phyloP scores from a whole-genome alignment of 35 echinoderm and acorn worm genomes.

The Chiridota heheva region DNA sequence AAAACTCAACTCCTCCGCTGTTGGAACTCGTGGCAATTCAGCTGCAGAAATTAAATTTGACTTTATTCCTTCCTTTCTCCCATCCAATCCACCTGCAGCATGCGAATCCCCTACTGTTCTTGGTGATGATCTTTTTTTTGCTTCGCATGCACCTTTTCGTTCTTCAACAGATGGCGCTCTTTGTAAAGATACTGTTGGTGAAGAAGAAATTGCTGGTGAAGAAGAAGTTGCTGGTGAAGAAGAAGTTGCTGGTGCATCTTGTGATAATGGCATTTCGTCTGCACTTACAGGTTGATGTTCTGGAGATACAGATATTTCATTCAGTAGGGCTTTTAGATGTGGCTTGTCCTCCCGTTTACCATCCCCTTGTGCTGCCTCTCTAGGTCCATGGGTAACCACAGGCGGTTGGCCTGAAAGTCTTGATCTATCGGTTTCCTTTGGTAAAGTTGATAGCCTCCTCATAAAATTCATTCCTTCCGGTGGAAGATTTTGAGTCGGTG shows the following conservation, averaged over 20 bases:
- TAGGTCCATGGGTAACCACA: too few relatives aligned
- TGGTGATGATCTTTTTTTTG: constrained; percentile 26
- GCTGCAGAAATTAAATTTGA: too few relatives aligned
- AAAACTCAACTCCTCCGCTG: constrained; percentile 46
- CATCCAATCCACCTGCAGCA: constrained; percentile 12
- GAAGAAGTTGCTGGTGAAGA: too few relatives aligned
- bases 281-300: constrained; percentile 12
- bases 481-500: constrained; percentile 32
- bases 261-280: too few relatives aligned
- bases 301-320: constrained; percentile 26
- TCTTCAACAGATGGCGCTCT: constrained; percentile 38
- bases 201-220: neutral
- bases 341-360: constrained; percentile 46
- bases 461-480: constrained; percentile 37
- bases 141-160: too few relatives aligned
- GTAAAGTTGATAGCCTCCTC: constrained; percentile 20
- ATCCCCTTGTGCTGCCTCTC: too few relatives aligned
- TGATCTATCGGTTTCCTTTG: constrained; percentile 9
- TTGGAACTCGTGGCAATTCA: constrained; percentile 39
- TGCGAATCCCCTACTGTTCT: constrained; percentile 8
- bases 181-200: too few relatives aligned
- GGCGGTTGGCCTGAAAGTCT: too few relatives aligned
- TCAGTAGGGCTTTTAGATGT: constrained; percentile 40
- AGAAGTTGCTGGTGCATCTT: too few relatives aligned
- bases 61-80: too few relatives aligned